Evolutionary conservation across 2,888 invertebrate species (phyloP).

Genomic region (Tupiocoris notatus): DNA sequence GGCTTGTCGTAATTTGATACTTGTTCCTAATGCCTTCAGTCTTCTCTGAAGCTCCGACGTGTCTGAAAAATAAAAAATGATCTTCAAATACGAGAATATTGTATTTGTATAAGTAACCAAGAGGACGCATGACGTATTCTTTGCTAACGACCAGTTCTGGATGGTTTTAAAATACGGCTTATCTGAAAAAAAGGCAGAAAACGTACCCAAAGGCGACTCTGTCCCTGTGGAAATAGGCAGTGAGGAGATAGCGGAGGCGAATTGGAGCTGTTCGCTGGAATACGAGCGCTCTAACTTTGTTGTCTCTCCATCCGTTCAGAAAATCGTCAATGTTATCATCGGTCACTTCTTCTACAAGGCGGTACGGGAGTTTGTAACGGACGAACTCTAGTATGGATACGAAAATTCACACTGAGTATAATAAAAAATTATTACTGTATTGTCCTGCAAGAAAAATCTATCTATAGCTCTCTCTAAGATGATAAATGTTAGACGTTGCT

Average conservation of each 20-base stretch:
- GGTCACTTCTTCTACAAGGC: conserved; percentile 61
- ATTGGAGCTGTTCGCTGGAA: conserved; percentile 76
- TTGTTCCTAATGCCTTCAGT: conserved; percentile 56
- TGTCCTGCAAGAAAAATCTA: neutral
- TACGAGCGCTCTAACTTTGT: conserved; percentile 84
- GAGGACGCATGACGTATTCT: too few relatives aligned
- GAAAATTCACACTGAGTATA: conserved; percentile 20
- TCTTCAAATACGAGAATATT: neutral
- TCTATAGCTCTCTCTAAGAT: too few relatives aligned
- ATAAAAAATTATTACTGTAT: neutral
- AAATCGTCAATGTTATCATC: conserved; percentile 74
- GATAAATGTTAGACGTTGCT: too few relatives aligned
- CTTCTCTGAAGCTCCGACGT: conserved; percentile 41
- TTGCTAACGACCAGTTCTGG: too few relatives aligned
- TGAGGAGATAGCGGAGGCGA: conserved; percentile 80
- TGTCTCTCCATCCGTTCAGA: conserved; percentile 83
- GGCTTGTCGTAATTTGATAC: conserved; percentile 70
- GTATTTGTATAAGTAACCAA: too few relatives aligned
- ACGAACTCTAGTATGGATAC: conserved; percentile 82
- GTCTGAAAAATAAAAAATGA: neutral
- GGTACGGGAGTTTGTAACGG: conserved; percentile 81
- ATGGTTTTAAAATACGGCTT: too few relatives aligned
- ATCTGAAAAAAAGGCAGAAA: neutral
- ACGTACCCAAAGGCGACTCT: conserved; percentile 82
- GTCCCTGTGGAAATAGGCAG: conserved; percentile 82